Evolutionary conservation across 2,797 vertebrate genomes (phyloP).

Genomic region (Pogoniulus pusillus): DNA sequence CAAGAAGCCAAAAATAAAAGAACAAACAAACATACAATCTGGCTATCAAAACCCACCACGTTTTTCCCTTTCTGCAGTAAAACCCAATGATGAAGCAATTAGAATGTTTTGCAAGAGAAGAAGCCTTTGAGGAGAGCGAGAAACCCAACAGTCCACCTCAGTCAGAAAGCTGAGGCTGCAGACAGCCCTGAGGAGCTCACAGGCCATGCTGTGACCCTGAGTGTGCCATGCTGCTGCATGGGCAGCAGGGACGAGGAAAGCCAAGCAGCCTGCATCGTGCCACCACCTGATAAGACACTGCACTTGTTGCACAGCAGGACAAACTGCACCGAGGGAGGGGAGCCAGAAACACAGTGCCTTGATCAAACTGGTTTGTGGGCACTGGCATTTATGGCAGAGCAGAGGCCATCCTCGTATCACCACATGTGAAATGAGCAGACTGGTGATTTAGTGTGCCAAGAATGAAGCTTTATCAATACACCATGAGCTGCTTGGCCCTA

Average conservation of each 20-base stretch:
- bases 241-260: not conserved
- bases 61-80: not conserved
- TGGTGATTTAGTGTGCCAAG: not conserved
- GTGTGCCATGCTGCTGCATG: accelerated
- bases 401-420: slow-evolving; percentile 4
- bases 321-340: not conserved
- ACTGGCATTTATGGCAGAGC: not conserved
- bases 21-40: slow-evolving; percentile 37
- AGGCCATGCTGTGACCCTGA: accelerated
- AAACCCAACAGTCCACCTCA: accelerated
- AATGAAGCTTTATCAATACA: not conserved
- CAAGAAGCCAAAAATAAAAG: slow-evolving; percentile 40
- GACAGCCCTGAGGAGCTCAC: not conserved
- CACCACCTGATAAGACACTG: accelerated
- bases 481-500: not conserved
- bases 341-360: not conserved
- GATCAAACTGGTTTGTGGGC: not conserved
- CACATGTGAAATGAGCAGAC: not conserved
- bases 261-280: accelerated
- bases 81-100: not conserved
- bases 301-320: not conserved
- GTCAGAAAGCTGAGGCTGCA: not conserved
- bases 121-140: not conserved
- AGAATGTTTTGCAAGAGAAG: not conserved
- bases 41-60: not conserved